Evolutionary conservation across 2,797 vertebrate species (phyloP).

Genomic region (Petrocephalus schoutedeni): DNA sequence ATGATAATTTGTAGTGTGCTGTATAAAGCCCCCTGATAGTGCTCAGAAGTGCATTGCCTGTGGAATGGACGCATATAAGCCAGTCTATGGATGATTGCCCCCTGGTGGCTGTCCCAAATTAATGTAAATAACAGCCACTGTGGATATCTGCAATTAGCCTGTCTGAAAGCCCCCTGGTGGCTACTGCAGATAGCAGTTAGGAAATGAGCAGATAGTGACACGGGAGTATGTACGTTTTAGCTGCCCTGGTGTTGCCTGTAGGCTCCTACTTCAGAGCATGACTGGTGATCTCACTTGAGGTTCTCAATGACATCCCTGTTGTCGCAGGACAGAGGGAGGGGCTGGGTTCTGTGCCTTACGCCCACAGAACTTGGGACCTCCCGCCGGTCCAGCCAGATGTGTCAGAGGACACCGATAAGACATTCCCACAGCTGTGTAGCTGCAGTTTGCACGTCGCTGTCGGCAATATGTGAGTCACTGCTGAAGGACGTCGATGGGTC

Average conservation of each 20-base stretch:
- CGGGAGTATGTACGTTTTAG: neutral
- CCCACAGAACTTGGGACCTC: neutral
- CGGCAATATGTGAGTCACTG: neutral
- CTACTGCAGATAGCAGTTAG: neutral
- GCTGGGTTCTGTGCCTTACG: neutral
- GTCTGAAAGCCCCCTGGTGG: neutral
- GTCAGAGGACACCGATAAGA: neutral
- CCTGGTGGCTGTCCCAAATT: neutral
- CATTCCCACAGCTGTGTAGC: neutral
- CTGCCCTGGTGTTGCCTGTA: neutral
- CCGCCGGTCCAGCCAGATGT: neutral
- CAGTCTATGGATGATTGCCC: slow-evolving; percentile 1
- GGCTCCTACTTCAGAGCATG: neutral
- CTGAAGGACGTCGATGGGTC: neutral
- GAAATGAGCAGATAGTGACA: neutral
- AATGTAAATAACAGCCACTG: neutral
- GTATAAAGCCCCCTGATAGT: neutral
- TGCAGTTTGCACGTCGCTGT: neutral
- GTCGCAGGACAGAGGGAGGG: neutral
- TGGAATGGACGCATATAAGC: neutral
- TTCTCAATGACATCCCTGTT: neutral
- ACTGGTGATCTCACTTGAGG: neutral
- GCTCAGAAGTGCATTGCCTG: neutral
- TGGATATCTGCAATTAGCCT: neutral
- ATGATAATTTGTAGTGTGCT: neutral